These are phyloP conservation scores for Psix sp. DNA, from an alignment of 1,140 invertebrate species.

Conservation along the genomic window DNA sequence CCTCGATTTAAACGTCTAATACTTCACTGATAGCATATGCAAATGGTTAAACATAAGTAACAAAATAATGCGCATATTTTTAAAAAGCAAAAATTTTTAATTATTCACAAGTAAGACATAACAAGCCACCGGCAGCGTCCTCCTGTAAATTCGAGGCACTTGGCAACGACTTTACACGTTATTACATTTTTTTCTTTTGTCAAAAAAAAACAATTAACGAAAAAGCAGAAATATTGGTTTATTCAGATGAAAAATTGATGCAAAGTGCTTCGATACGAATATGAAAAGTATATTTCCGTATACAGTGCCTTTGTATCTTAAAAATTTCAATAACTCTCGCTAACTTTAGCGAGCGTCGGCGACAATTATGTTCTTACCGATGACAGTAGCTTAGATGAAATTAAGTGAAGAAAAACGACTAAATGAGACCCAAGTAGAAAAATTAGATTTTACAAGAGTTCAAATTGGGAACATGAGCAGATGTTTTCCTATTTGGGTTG, in stretches of 20 bases:
- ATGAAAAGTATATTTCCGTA: slow-evolving; percentile 65
- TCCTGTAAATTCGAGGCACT: slow-evolving; percentile 38
- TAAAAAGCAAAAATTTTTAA: slow-evolving; percentile 65
- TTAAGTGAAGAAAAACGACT: slow-evolving; percentile 12
- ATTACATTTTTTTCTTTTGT: slow-evolving; percentile 17
- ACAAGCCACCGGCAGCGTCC: slow-evolving; percentile 55
- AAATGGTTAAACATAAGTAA: slow-evolving; percentile 28
- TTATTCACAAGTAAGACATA: slow-evolving; percentile 49
- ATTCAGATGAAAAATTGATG: slow-evolving; percentile 3
- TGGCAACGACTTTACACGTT: slow-evolving; percentile 19
- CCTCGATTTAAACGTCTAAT: slow-evolving; percentile 63
- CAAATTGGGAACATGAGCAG: neutral
- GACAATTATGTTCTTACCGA: slow-evolving; percentile 43
- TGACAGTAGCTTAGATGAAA: slow-evolving; percentile 38
- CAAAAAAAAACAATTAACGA: neutral
- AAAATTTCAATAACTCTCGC: slow-evolving; percentile 45
- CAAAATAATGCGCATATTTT: slow-evolving; percentile 64
- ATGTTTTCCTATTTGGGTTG: slow-evolving; percentile 16
- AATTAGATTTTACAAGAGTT: neutral
- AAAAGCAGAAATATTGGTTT: neutral
- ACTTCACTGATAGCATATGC: slow-evolving; percentile 54
- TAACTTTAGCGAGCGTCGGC: slow-evolving; percentile 28
- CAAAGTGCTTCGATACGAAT: slow-evolving; percentile 13
- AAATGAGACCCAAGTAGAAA: slow-evolving; percentile 13
- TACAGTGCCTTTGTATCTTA: slow-evolving; percentile 75